Conservation (phyloP, 1,140 invertebrate species). For the Acromyrmex charruanus region DNA sequence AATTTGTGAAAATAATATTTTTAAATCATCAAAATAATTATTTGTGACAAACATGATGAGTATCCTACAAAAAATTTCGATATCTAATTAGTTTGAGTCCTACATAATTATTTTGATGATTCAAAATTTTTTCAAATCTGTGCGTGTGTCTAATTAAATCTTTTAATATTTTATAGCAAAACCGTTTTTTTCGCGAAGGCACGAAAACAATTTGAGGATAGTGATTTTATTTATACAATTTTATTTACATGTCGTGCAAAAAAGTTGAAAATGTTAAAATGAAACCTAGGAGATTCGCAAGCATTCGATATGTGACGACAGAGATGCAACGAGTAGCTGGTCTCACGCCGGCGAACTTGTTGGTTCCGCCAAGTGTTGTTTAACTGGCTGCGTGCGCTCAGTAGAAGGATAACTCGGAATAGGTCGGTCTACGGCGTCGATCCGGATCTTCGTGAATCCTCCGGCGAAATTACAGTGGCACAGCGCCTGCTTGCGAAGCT, state of each 20-base stretch:
- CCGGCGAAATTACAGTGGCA: conserved; percentile 79
- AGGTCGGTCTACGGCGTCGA: conserved; percentile 70
- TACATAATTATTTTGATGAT: too few relatives aligned
- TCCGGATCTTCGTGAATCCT: conserved; percentile 83
- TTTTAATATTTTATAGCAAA: too few relatives aligned
- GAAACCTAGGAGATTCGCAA: not conserved
- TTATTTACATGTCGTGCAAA: not conserved
- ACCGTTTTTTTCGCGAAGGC: not conserved
- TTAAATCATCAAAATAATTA: too few relatives aligned
- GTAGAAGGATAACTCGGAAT: not conserved
- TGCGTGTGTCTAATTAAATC: too few relatives aligned
- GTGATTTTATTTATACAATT: not conserved
- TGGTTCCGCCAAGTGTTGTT: conserved; percentile 15
- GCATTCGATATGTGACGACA: not conserved
- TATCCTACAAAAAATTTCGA: too few relatives aligned
- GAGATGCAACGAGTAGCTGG: not conserved
- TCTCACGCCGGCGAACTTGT: not conserved
- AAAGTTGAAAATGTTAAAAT: not conserved
- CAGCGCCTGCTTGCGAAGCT: conserved; percentile 66
- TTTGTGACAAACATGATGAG: too few relatives aligned
- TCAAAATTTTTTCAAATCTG: too few relatives aligned
- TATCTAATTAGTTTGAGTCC: too few relatives aligned
- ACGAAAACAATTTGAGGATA: not conserved
- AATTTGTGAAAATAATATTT: too few relatives aligned
- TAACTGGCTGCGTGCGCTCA: not conserved